Conservation (phyloP, 2,113 vertebrate species). For the Pseudorhombus dupliciocellatus region DNA sequence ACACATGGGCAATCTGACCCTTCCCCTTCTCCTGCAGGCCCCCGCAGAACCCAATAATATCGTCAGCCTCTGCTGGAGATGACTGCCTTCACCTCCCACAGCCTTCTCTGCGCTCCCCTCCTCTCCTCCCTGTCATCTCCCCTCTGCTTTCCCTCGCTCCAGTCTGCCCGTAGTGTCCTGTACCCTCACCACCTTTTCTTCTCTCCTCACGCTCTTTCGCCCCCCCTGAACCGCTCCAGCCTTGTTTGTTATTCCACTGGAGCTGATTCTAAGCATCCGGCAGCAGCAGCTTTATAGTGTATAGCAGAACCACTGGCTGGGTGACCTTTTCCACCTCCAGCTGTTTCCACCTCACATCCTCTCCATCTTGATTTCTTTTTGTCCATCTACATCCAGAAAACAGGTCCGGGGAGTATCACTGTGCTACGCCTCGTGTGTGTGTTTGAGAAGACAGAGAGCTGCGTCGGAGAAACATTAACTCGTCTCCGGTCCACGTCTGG, state of each 20-base stretch:
- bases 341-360: slow-evolving; percentile 52
- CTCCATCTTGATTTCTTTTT: slow-evolving; percentile 1
- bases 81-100: slow-evolving; percentile 32
- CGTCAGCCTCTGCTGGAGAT: slow-evolving; percentile 38
- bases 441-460: slow-evolving; percentile 43
- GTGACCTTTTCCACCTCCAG: slow-evolving; percentile 63
- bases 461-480: slow-evolving; percentile 54
- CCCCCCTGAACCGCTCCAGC: neutral
- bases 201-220: neutral
- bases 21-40: slow-evolving; percentile 46
- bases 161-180: neutral
- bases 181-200: neutral
- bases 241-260: slow-evolving; percentile 18
- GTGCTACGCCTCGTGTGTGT: slow-evolving; percentile 11
- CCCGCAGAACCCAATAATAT: slow-evolving; percentile 47
- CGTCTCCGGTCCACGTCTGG: slow-evolving; percentile 33
- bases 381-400: slow-evolving; percentile 43
- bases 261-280: slow-evolving; percentile 30
- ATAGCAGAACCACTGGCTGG: slow-evolving; percentile 37
- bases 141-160: slow-evolving; percentile 15
- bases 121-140: slow-evolving; percentile 30
- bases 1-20: slow-evolving; percentile 67
- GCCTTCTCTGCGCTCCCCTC: slow-evolving; percentile 16
- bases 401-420: slow-evolving; percentile 23
- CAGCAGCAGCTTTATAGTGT: slow-evolving; percentile 50